Conservation (phyloP, 2,888 invertebrate species). For the Metalampra italica region DNA sequence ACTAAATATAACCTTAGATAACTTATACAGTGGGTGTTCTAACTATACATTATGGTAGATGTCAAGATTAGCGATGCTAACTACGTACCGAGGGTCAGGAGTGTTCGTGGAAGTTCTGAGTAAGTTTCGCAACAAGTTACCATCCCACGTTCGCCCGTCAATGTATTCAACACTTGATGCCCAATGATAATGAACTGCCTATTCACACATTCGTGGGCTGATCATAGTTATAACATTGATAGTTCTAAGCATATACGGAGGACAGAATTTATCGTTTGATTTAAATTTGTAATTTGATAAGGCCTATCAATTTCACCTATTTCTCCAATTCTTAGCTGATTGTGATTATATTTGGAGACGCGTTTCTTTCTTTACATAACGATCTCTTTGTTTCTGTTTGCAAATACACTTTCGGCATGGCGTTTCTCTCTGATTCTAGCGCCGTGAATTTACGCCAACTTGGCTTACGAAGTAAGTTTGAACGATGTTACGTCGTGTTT, state of each 20-base stretch:
- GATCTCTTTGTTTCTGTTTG: no score
- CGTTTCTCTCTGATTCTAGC: no score
- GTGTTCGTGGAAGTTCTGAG: slow-evolving; percentile 42
- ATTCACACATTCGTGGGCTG: slow-evolving; percentile 6
- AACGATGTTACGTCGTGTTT: no score
- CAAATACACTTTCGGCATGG: no score
- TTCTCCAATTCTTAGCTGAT: no score
- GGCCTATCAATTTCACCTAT: no score
- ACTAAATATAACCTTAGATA: background rate
- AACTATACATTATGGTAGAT: slow-evolving; percentile 34
- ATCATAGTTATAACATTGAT: slow-evolving; percentile 1
- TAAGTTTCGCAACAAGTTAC: slow-evolving; percentile 46
- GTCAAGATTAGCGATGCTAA: slow-evolving; percentile 51
- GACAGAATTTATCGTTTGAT: no score
- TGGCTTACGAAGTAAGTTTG: no score
- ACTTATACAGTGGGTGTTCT: slow-evolving; percentile 18
- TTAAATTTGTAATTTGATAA: background rate
- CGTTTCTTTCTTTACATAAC: no score
- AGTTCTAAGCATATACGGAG: no score
- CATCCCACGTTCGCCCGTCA: slow-evolving; percentile 40
- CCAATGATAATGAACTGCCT: slow-evolving; percentile 24
- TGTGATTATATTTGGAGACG: no score
- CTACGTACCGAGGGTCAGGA: slow-evolving; percentile 45
- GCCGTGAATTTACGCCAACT: no score
- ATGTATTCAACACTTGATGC: slow-evolving; percentile 29